Conservation (phyloP, 2,888 invertebrate genomes). For the Frankliniella intonsa region DNA sequence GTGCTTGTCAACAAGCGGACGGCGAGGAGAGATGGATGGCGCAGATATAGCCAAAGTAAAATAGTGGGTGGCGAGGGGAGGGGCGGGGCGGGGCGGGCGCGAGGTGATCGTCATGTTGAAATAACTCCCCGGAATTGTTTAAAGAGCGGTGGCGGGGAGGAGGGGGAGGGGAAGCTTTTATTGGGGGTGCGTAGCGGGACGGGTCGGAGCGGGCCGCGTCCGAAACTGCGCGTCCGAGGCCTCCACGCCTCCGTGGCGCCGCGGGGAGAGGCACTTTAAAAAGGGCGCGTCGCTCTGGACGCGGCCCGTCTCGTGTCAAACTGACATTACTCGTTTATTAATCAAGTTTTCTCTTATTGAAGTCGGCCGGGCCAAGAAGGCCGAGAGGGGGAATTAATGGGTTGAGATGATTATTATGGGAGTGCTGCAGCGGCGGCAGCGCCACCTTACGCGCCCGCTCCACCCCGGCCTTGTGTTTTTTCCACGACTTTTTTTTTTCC, state of each 20-base stretch:
- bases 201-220: background rate
- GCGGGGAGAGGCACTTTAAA: too few species aligned
- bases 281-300: background rate
- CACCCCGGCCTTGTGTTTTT: too few species aligned
- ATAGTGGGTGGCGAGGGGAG: background rate
- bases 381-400: too few species aligned
- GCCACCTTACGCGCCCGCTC: too few species aligned
- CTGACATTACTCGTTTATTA: background rate
- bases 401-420: too few species aligned
- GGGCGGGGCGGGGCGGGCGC: background rate
- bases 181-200: background rate
- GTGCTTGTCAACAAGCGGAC: background rate
- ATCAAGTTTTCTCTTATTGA: background rate
- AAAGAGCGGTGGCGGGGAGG: slow-evolving; percentile 6
- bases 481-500: too few species aligned
- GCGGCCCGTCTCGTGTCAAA: background rate
- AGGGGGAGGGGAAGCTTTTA: background rate
- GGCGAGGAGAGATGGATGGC: background rate
- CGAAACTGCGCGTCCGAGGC: background rate
- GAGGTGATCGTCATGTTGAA: background rate
- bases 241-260: background rate
- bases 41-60: background rate
- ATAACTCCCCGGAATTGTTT: slow-evolving; percentile 20
- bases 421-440: too few species aligned
- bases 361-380: background rate